Evolutionary conservation across 2,113 vertebrate genomes (phyloP).

Genomic region (Podarcis cretensis): DNA sequence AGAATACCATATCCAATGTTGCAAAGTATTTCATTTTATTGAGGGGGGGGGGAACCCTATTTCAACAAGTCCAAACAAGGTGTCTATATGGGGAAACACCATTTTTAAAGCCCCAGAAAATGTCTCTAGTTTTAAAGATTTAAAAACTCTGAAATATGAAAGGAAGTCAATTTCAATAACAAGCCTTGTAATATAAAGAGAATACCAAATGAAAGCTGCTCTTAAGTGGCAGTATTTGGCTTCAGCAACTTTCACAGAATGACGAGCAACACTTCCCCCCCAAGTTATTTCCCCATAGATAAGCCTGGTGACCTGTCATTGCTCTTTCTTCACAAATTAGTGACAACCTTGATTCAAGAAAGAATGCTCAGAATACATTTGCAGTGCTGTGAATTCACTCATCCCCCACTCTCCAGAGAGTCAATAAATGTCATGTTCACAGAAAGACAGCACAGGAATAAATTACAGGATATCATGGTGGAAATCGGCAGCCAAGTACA

Average conservation of each 20-base stretch:
- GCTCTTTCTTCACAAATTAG: slow-evolving; percentile 10
- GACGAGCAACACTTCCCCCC: slow-evolving; percentile 38
- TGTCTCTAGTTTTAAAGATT: slow-evolving; percentile 52
- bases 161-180: slow-evolving; percentile 58
- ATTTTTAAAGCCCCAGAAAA: slow-evolving; percentile 30
- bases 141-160: slow-evolving; percentile 59
- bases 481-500: neutral
- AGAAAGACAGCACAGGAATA: slow-evolving; percentile 15
- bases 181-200: slow-evolving; percentile 57
- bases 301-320: slow-evolving; percentile 40
- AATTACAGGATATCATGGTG: slow-evolving; percentile 17
- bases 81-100: neutral
- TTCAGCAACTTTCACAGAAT: slow-evolving; percentile 52
- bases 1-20: neutral
- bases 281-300: slow-evolving; percentile 39
- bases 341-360: slow-evolving; percentile 27
- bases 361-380: slow-evolving; percentile 37
- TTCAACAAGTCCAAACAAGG: slow-evolving; percentile 13
- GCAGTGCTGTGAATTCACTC: neutral
- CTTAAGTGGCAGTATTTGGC: slow-evolving; percentile 41
- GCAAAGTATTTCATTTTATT: neutral
- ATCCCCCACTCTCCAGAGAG: slow-evolving; percentile 10
- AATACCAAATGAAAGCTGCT: slow-evolving; percentile 68
- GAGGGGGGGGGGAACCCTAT: neutral
- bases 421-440: slow-evolving; percentile 32